These are phyloP conservation scores for Saturnia japonica DNA, from an alignment of 2,888 invertebrate species.

Conservation along the genomic window DNA sequence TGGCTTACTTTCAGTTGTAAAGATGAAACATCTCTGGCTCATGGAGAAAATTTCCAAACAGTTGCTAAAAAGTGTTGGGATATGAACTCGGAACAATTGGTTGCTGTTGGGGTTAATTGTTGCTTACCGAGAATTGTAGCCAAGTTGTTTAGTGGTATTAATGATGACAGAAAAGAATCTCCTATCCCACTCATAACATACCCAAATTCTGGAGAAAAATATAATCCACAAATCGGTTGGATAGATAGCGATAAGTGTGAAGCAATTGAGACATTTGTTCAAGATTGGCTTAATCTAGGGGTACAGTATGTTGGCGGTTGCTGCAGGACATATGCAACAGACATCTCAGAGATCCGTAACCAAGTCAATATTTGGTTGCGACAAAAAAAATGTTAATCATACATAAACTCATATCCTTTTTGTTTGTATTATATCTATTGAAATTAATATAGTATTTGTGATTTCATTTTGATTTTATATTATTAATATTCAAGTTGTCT, in stretches of 20 bases:
- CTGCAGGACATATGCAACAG: slow-evolving; percentile 90
- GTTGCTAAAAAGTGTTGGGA: slow-evolving; percentile 86
- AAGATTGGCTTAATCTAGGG: slow-evolving; percentile 89
- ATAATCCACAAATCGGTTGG: slow-evolving; percentile 84
- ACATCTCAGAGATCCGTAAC: slow-evolving; percentile 84
- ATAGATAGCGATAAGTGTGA: slow-evolving; percentile 84
- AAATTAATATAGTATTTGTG: background rate
- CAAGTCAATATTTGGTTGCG: slow-evolving; percentile 50
- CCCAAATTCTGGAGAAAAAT: slow-evolving; percentile 94
- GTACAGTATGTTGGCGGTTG: slow-evolving; percentile 94
- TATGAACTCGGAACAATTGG: slow-evolving; percentile 82
- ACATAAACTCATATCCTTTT: background rate
- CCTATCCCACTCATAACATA: slow-evolving; percentile 90
- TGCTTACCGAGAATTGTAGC: slow-evolving; percentile 73
- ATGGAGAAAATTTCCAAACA: slow-evolving; percentile 89
- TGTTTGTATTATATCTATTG: background rate
- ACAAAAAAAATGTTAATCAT: slow-evolving; percentile 25
- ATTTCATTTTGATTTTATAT: background rate
- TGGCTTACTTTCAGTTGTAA: slow-evolving; percentile 95
- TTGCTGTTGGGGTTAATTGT: slow-evolving; percentile 95
- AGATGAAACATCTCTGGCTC: slow-evolving; percentile 80
- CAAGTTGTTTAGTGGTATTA: slow-evolving; percentile 57
- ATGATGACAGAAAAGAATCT: slow-evolving; percentile 44
- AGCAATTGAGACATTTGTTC: slow-evolving; percentile 85
- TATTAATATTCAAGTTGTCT: too few species aligned